phyloP scores from a whole-genome alignment of 2,888 invertebrate genomes.

The Exocentrus adspersus region DNA sequence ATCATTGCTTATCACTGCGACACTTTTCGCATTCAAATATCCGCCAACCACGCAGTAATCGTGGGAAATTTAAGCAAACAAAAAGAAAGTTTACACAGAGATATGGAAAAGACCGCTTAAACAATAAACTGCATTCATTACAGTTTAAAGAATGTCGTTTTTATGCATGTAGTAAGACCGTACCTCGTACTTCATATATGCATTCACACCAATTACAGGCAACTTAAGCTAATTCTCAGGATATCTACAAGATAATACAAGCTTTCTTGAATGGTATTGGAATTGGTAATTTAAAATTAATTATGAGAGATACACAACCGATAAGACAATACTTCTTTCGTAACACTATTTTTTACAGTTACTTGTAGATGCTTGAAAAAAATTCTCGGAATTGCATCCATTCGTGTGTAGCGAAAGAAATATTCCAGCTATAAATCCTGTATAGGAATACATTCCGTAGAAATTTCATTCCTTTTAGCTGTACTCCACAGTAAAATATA shows the following conservation, averaged over 20 bases:
- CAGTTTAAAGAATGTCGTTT: conserved; percentile 2
- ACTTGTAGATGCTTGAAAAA: too few species aligned
- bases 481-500: too few species aligned
- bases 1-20: neutral
- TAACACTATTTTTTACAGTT: too few species aligned
- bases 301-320: too few species aligned
- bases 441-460: too few species aligned
- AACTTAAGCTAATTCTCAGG: neutral
- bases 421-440: too few species aligned
- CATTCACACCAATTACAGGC: conserved; percentile 3
- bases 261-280: too few species aligned
- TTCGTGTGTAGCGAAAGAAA: too few species aligned
- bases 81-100: conserved; percentile 9
- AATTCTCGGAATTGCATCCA: too few species aligned
- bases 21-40: neutral
- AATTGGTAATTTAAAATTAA: too few species aligned
- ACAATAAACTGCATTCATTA: conserved; percentile 10
- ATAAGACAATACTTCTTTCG: too few species aligned
- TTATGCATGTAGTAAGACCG: neutral
- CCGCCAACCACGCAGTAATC: neutral
- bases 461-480: too few species aligned
- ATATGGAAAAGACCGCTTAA: neutral
- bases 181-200: neutral
- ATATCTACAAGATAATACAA: neutral
- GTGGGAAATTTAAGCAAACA: conserved; percentile 1